Evolutionary conservation across 2,888 invertebrate species (phyloP).

Genomic region (Drosophila kambysellisi): DNA sequence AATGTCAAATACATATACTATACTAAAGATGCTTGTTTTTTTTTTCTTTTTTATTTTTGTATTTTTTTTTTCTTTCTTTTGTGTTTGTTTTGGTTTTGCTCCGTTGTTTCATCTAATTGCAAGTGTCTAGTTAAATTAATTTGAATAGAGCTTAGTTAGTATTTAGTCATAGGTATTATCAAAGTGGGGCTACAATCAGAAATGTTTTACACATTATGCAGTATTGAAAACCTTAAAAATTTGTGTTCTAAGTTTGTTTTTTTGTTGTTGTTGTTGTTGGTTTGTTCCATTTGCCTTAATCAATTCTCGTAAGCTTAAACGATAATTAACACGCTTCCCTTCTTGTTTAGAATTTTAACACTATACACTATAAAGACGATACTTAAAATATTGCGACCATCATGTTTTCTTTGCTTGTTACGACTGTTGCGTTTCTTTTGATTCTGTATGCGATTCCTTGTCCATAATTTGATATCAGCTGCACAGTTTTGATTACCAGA

Average conservation of each 20-base stretch:
- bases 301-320: slow-evolving; percentile 69
- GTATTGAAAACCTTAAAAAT: slow-evolving; percentile 74
- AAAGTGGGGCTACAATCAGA: slow-evolving; percentile 61
- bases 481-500: slow-evolving; percentile 39
- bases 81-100: slow-evolving; percentile 71
- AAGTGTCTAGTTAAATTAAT: slow-evolving; percentile 61
- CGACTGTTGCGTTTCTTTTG: slow-evolving; percentile 58
- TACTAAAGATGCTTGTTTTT: slow-evolving; percentile 41
- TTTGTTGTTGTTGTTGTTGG: slow-evolving; percentile 17
- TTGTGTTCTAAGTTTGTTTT: slow-evolving; percentile 61
- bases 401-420: slow-evolving; percentile 65
- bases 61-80: background rate
- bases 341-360: slow-evolving; percentile 72
- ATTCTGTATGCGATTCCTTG: slow-evolving; percentile 52
- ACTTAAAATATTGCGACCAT: slow-evolving; percentile 82
- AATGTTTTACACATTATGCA: slow-evolving; percentile 48
- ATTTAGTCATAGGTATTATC: slow-evolving; percentile 46
- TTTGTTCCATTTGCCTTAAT: slow-evolving; percentile 74
- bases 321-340: slow-evolving; percentile 68
- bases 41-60: background rate
- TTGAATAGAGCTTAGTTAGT: slow-evolving; percentile 64
- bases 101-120: slow-evolving; percentile 56
- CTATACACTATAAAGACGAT: slow-evolving; percentile 81
- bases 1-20: slow-evolving; percentile 41
- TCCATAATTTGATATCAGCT: slow-evolving; percentile 43